A percentile compares a stretch with the other conserved stretches of the same genome.
Conservation (phyloP, 2,797 vertebrate genomes). For the Odontamblyopus rebecca region DNA sequence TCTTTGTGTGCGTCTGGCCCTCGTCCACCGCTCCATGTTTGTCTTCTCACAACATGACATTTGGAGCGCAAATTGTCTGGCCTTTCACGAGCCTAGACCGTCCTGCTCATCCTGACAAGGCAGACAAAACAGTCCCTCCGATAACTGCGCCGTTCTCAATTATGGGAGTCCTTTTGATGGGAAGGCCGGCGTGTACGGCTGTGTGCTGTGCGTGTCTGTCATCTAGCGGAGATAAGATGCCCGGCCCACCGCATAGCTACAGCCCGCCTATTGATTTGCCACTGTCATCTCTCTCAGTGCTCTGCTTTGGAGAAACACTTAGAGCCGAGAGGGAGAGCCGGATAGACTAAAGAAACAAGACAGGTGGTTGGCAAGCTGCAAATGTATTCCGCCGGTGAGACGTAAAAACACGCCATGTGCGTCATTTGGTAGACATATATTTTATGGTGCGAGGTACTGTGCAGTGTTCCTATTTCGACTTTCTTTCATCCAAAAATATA, state of each 20-base stretch:
- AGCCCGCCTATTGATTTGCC: slow-evolving; percentile 33
- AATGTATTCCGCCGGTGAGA: background rate
- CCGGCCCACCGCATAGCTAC: slow-evolving; percentile 9
- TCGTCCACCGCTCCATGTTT: slow-evolving; percentile 60
- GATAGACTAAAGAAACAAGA: slow-evolving; percentile 20
- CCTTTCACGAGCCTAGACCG: slow-evolving; percentile 64
- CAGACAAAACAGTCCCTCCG: slow-evolving; percentile 65
- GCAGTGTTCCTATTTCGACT: background rate
- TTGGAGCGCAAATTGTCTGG: slow-evolving; percentile 69
- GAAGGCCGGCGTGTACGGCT: slow-evolving; percentile 28
- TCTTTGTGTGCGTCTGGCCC: slow-evolving; percentile 61
- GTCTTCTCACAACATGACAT: slow-evolving; percentile 69
- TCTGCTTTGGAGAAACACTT: slow-evolving; percentile 24
- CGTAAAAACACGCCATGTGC: background rate
- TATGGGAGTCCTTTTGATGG: slow-evolving; percentile 63
- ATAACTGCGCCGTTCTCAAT: slow-evolving; percentile 66
- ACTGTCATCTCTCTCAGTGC: slow-evolving; percentile 11
- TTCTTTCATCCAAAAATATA: background rate
- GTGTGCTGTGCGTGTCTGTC: slow-evolving; percentile 44
- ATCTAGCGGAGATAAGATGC: slow-evolving; percentile 51
- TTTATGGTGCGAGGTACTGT: background rate
- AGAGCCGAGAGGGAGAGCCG: slow-evolving; percentile 30
- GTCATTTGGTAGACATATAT: background rate
- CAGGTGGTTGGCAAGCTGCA: slow-evolving; percentile 3
- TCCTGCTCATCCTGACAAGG: slow-evolving; percentile 64